Base-by-base conservation (phyloP, 2,113 vertebrate genomes). In the Propithecus coquereli region DNA sequence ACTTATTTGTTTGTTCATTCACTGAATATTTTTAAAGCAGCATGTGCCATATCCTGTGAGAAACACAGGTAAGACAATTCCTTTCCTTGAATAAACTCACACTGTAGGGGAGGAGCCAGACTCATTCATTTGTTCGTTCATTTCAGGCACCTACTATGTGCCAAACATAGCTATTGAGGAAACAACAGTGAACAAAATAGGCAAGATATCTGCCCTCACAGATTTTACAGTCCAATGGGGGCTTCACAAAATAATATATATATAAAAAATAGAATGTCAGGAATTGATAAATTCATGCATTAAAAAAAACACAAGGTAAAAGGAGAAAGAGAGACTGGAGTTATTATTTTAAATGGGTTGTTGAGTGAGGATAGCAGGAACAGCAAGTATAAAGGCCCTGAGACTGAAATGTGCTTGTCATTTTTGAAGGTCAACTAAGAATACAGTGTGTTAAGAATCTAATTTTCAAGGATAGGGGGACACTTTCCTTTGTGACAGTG, bases 401-500 rank as follows among this genome's bases (percentile, higher is more conserved):
- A 93, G 27, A 77, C 37, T 65, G 8, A 45, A 95, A 97, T 43
- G 20, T 65, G 7, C 47, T 57, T 73, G 6, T 10, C 18, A 61
- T 73, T 94, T 96, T 37, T 80, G 57, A 68, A 94, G 68, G 89
- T 79, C 66, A 92, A 68, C n/a, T 79, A 92, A 52, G 43, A 89
- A 91, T 32, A 87, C 7, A 59, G 37, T 82, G 30, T 81, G 30
- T 74, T 66, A 87, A 94, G 20, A 90, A 74, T 74, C 50, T 90
- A 90, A 89, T 65, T 92, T 93, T 76, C 0, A 52, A 83, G 13
- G 63, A 9, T 11, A 40, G 7, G 3, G 2, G 8, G 3, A 52
- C 23, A 66, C 47, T 92, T 93, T 92, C 16, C 57, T 79, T 93
- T 43, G 18, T 81, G 34, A 84, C 22, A 8, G 3, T 18, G 5